phyloP scores from a whole-genome alignment of 2,797 vertebrate genomes.

The Hippocampus kuda region DNA sequence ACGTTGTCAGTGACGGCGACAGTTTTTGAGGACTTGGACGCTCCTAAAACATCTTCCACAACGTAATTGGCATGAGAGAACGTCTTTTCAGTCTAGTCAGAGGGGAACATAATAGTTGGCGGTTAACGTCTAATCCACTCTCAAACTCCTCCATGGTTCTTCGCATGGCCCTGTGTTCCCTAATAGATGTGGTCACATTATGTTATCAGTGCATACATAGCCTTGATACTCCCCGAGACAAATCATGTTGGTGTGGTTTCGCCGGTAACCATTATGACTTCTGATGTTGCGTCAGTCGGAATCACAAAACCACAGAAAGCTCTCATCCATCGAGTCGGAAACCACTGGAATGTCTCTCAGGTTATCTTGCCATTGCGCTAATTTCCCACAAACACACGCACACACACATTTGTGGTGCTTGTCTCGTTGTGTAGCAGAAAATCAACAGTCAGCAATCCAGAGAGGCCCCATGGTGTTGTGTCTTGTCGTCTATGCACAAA shows the following conservation, averaged over 20 bases:
- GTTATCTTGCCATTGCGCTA: background rate
- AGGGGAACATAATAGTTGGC: background rate
- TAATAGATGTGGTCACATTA: background rate
- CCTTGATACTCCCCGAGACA: constrained; percentile 6
- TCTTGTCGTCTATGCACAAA: constrained; percentile 18
- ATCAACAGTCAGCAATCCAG: constrained; percentile 30
- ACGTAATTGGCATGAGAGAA: background rate
- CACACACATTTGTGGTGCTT: constrained; percentile 2
- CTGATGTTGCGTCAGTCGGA: constrained; percentile 19
- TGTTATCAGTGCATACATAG: constrained; percentile 6
- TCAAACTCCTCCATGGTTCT: background rate
- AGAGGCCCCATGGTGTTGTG: constrained; percentile 19
- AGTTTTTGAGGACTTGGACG: background rate
- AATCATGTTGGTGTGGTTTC: constrained; percentile 4
- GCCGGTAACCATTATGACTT: constrained; percentile 5
- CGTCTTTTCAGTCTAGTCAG: background rate
- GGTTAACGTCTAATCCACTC: background rate
- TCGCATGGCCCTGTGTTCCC: background rate
- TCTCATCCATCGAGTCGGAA: constrained; percentile 13
- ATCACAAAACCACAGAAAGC: constrained; percentile 31
- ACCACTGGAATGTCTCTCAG: constrained; percentile 26
- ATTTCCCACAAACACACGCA: background rate
- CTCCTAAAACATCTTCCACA: background rate
- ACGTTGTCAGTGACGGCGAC: background rate
- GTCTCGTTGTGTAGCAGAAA: constrained; percentile 27